Percentiles rank a stretch among this genome's conserved stretches.
phyloP scores from a whole-genome alignment of 2,113 vertebrate species.

The Erpornis zantholeuca region DNA sequence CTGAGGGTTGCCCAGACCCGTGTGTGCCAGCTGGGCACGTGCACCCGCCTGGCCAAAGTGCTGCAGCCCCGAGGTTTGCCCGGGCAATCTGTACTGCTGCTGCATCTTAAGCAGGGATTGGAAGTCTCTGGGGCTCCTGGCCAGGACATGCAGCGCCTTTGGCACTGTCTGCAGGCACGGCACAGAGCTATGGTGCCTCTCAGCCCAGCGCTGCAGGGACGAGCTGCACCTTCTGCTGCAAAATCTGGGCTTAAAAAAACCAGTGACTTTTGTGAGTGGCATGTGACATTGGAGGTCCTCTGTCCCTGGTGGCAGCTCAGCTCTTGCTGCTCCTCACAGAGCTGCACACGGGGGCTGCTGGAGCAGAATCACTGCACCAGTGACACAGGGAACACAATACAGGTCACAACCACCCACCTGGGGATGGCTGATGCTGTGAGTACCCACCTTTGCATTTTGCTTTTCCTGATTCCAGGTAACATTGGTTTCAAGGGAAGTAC shows the following conservation, averaged over 20 bases:
- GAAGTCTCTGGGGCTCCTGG: background rate
- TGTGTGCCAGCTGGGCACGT: fast-evolving
- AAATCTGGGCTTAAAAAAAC: background rate
- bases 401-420: background rate
- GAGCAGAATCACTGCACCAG: background rate
- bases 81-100: background rate
- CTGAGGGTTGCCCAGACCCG: background rate
- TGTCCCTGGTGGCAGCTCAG: background rate
- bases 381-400: fast-evolving
- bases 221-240: background rate
- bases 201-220: fast-evolving
- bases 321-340: background rate
- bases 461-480: background rate
- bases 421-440: background rate
- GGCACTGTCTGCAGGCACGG: background rate
- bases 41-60: fast-evolving
- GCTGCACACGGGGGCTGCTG: background rate
- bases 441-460: background rate
- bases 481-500: background rate
- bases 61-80: background rate
- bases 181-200: fast-evolving
- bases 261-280: background rate
- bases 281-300: fast-evolving
- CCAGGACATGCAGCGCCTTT: fast-evolving
- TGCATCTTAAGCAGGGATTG: background rate